A percentile compares a stretch with the other conserved stretches of the same genome.
phyloP scores from a whole-genome alignment of 2,797 vertebrate genomes.

The Lutjanus campechanus region DNA sequence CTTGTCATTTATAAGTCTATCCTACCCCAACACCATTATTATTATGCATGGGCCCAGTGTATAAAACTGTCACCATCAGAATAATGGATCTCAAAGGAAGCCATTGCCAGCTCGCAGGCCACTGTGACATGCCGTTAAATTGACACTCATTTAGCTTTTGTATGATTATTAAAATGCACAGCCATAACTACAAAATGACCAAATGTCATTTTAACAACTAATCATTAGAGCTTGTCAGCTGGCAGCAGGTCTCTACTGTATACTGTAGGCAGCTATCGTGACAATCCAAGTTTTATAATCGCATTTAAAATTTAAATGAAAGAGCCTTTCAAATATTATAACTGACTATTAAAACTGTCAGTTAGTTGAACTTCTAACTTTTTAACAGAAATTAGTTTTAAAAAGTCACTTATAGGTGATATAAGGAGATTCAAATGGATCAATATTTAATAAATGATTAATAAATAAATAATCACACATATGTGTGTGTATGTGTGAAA shows the following conservation, averaged over 20 bases:
- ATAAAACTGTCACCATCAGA: slow-evolving; percentile 52
- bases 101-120: slow-evolving; percentile 41
- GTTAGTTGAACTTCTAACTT: slow-evolving; percentile 19
- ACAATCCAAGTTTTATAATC: slow-evolving; percentile 50
- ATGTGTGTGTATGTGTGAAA: too few relatives aligned
- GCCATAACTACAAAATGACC: slow-evolving; percentile 49
- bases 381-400: not conserved
- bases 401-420: not conserved
- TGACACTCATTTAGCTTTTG: slow-evolving; percentile 54
- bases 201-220: slow-evolving; percentile 59
- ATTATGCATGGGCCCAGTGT: slow-evolving; percentile 34
- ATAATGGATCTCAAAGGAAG: slow-evolving; percentile 66
- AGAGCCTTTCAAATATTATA: slow-evolving; percentile 41
- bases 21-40: slow-evolving; percentile 29
- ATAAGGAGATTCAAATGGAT: not conserved
- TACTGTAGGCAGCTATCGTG: slow-evolving; percentile 14
- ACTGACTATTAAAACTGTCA: slow-evolving; percentile 32
- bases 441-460: not conserved
- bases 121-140: slow-evolving; percentile 46
- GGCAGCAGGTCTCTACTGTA: slow-evolving; percentile 5
- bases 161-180: slow-evolving; percentile 56
- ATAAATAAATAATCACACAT: not conserved
- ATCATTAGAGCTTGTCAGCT: slow-evolving; percentile 56
- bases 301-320: slow-evolving; percentile 51
- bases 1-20: slow-evolving; percentile 39